Evolutionary conservation across 1,140 invertebrate genomes (phyloP).

Genomic region (Gonioctena quinquepunctata): DNA sequence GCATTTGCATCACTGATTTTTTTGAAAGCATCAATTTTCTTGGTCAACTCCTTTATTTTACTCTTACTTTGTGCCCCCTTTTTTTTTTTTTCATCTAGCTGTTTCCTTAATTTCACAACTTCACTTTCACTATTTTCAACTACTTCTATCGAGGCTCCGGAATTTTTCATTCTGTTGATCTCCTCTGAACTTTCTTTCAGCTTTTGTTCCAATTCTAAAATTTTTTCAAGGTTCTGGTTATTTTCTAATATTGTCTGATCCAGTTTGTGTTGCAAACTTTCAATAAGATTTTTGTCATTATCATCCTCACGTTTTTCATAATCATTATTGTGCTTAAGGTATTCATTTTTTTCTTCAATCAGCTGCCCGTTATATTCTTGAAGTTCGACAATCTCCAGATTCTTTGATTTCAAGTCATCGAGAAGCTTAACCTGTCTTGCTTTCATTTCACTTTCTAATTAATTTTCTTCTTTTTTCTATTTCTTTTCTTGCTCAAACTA

Average conservation of each 20-base stretch:
- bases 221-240: conserved; percentile 33
- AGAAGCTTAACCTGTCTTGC: conserved; percentile 57
- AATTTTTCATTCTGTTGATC: conserved; percentile 46
- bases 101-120: conserved; percentile 65
- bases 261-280: conserved; percentile 58
- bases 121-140: conserved; percentile 48
- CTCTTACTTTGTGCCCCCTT: conserved; percentile 77
- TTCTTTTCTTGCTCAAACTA: conserved; percentile 72
- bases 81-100: conserved; percentile 77
- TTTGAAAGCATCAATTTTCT: conserved; percentile 77
- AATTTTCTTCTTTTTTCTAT: conserved; percentile 76
- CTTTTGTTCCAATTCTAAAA: conserved; percentile 53
- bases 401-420: conserved; percentile 43
- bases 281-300: conserved; percentile 42
- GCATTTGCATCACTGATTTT: conserved; percentile 71
- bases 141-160: background rate
- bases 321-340: background rate
- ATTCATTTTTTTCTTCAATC: conserved; percentile 26
- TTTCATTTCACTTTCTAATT: conserved; percentile 72
- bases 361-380: conserved; percentile 62
- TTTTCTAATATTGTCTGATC: conserved; percentile 33
- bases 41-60: conserved; percentile 82
- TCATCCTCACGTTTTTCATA: conserved; percentile 30
- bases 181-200: conserved; percentile 55
- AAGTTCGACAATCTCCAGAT: conserved; percentile 54